Evolutionary conservation across 2,113 vertebrate species (phyloP).

Genomic region (Muntiacus muntjak): DNA sequence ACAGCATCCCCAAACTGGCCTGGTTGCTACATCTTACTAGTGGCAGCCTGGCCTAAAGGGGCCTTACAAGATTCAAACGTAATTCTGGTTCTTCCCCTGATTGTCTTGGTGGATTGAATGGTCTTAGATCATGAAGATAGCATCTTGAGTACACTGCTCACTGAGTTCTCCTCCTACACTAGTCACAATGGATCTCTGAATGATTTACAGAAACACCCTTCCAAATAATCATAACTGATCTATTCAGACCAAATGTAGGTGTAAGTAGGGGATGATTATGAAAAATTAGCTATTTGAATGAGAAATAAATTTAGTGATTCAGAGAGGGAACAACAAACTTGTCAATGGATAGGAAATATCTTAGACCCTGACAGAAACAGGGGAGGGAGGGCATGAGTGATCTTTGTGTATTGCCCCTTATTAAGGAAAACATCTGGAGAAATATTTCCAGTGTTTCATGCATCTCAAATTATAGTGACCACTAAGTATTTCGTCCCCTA

Average conservation of each 20-base stretch:
- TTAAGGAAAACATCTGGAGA: neutral
- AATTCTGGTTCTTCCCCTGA: neutral
- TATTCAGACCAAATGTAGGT: neutral
- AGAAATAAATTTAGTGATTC: neutral
- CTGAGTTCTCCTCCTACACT: neutral
- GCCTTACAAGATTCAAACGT: neutral
- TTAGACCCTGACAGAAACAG: neutral
- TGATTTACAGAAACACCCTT: neutral
- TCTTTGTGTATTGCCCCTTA: neutral
- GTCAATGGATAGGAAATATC: rapidly evolving
- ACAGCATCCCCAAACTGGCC: neutral
- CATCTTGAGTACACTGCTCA: neutral
- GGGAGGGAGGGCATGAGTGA: rapidly evolving
- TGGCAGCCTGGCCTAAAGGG: neutral
- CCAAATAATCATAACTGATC: neutral
- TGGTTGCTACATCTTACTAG: neutral
- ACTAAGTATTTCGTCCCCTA: neutral
- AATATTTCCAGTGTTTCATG: neutral
- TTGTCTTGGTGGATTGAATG: neutral
- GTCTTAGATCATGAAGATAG: neutral
- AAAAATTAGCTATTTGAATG: neutral
- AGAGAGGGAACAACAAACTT: neutral
- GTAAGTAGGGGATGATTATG: neutral
- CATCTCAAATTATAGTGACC: neutral
- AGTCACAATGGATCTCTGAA: neutral